A percentile compares a stretch with the other conserved stretches of the same genome.
These are phyloP conservation scores for Acromyrmex echinatior DNA, from an alignment of 1,140 invertebrate genomes.

Conservation along the genomic window DNA sequence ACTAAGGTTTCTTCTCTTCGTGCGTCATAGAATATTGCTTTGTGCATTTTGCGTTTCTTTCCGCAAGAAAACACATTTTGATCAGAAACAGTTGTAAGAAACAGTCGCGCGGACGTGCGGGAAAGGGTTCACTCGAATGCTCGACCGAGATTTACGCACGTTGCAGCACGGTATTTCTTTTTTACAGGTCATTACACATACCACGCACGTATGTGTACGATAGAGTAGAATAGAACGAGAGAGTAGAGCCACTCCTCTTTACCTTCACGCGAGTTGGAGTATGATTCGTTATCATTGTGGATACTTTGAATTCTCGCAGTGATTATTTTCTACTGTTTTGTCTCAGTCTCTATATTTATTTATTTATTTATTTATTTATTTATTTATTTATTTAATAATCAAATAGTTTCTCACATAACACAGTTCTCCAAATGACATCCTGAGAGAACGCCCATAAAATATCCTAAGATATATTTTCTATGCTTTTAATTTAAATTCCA, in stretches of 20 bases:
- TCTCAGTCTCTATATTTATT: not conserved
- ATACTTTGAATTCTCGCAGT: constrained; percentile 37
- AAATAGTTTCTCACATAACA: not conserved
- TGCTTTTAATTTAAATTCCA: not conserved
- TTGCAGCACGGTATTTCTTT: constrained; percentile 49
- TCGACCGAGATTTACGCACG: constrained; percentile 35
- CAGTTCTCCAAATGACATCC: too few species aligned
- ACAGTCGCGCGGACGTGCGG: not conserved
- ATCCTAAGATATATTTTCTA: not conserved
- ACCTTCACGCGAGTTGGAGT: constrained; percentile 41
- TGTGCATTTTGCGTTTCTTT: not conserved
- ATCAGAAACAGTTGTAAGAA: not conserved
- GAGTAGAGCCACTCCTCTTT: constrained; percentile 59
- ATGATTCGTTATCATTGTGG: constrained; percentile 23
- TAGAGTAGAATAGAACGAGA: constrained; percentile 20
- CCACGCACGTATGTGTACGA: constrained; percentile 6
- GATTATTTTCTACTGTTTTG: constrained; percentile 38
- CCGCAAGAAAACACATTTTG: constrained; percentile 11
- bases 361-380: not conserved
- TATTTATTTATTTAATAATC: not conserved
- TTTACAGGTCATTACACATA: constrained; percentile 46
- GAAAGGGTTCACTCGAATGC: constrained; percentile 20
- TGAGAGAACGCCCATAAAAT: too few species aligned
- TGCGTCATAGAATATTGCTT: not conserved
- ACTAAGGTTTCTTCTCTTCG: not conserved